Percentiles rank a stretch among this genome's conserved stretches.
Evolutionary conservation across 2,113 vertebrate genomes (phyloP).

Genomic region (Trematocara zebra): DNA sequence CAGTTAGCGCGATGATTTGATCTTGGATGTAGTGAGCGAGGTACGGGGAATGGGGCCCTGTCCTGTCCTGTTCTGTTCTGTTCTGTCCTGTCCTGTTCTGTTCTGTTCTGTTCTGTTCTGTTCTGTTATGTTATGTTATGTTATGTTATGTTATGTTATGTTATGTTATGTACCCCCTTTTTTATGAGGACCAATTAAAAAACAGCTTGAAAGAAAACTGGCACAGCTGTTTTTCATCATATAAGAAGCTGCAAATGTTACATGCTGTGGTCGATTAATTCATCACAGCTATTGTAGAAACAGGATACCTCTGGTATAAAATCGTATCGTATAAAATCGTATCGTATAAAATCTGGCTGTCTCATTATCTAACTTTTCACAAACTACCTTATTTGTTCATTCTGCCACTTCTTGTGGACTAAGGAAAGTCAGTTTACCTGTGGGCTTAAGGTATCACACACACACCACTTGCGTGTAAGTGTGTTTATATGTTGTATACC

Average conservation of each 20-base stretch:
- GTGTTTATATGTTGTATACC: background rate
- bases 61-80: too few species aligned
- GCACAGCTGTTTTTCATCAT: background rate
- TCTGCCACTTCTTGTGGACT: background rate
- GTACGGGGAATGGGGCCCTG: too few species aligned
- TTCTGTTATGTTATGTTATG: accelerated
- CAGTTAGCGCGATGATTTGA: too few species aligned
- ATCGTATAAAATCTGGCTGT: background rate
- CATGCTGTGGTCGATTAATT: background rate
- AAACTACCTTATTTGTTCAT: background rate
- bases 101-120: accelerated
- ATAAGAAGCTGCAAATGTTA: background rate
- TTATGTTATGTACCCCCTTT: background rate
- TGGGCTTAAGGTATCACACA: background rate
- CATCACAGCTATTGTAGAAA: background rate
- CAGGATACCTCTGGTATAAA: background rate
- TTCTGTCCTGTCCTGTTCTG: too few species aligned
- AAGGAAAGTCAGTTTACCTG: background rate
- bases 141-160: too few species aligned
- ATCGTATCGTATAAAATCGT: background rate
- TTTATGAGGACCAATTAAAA: background rate
- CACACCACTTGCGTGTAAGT: background rate
- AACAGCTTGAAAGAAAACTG: background rate
- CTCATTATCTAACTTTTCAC: background rate
- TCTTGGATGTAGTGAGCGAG: too few species aligned